These are phyloP conservation scores for Lordiphosa clarofinis DNA, from an alignment of 1,140 invertebrate genomes.

Conservation along the genomic window DNA sequence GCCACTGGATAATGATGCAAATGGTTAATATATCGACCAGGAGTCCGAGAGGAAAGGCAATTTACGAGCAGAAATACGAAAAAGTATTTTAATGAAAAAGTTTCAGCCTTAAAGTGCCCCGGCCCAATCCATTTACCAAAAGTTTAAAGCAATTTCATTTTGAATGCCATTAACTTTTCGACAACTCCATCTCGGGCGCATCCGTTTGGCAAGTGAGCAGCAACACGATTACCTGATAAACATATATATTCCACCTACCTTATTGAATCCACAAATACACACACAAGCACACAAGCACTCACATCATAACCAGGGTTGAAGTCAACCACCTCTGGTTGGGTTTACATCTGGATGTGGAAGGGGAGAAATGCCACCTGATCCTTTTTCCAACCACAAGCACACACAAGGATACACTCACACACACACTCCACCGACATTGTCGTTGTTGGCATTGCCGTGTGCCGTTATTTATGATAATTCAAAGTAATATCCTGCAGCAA, in stretches of 20 bases:
- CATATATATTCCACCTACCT: conserved; percentile 37
- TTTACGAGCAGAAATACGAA: conserved; percentile 3
- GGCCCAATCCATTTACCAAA: conserved; percentile 27
- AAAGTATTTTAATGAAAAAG: conserved; percentile 47
- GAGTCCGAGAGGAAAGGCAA: conserved; percentile 11
- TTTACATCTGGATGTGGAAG: no score
- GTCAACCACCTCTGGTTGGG: conserved; percentile 15
- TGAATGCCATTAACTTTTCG: conserved; percentile 26
- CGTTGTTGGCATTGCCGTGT: conserved; percentile 37
- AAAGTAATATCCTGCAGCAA: conserved; percentile 76
- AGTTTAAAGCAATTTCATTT: conserved; percentile 25
- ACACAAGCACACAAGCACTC: conserved; percentile 1
- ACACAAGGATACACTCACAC: conserved; percentile 8
- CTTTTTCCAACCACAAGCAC: conserved; percentile 30
- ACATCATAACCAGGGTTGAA: conserved; percentile 22
- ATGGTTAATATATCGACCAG: conserved; percentile 45
- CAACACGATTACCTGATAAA: conserved; percentile 47
- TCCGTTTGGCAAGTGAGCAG: conserved; percentile 4
- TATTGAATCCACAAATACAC: conserved; percentile 38
- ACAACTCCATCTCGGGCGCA: conserved; percentile 20
- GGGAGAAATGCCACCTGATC: conserved; percentile 45
- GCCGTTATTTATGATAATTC: conserved; percentile 75
- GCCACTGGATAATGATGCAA: conserved; percentile 44
- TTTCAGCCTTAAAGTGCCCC: conserved; percentile 5
- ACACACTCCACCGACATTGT: conserved; percentile 11